Evolutionary conservation across 1,140 invertebrate genomes (phyloP).

Genomic region (Trypoxylus dichotomus): DNA sequence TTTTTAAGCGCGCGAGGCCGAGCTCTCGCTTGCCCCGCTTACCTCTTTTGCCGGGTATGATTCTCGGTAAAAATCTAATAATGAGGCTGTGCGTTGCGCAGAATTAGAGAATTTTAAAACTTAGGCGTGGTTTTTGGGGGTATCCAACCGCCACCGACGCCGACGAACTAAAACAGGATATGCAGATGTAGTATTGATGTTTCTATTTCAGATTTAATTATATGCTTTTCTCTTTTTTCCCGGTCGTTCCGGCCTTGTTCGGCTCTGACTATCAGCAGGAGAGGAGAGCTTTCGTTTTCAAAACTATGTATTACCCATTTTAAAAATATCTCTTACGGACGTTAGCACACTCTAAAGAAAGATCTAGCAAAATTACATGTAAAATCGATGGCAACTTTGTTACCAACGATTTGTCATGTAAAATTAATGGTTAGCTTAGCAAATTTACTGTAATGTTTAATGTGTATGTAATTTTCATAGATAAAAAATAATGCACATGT

Average conservation of each 20-base stretch:
- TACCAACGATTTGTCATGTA: too few species aligned
- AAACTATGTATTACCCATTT: conserved; percentile 33
- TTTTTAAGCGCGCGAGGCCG: conserved; percentile 28
- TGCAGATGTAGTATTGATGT: conserved; percentile 50
- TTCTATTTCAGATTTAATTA: conserved; percentile 52
- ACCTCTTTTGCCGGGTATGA: conserved; percentile 33
- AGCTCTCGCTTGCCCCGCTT: not conserved
- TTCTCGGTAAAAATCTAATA: conserved; percentile 47
- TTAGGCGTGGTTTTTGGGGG: conserved; percentile 44
- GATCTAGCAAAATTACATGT: too few species aligned
- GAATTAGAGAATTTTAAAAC: conserved; percentile 46
- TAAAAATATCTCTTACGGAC: conserved; percentile 29
- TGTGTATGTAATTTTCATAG: too few species aligned
- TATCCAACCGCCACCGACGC: conserved; percentile 9
- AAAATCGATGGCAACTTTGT: too few species aligned
- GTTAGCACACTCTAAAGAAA: not conserved
- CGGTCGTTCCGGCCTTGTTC: conserved; percentile 37
- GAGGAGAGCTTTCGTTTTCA: conserved; percentile 32
- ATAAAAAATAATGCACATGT: too few species aligned
- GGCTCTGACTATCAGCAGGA: conserved; percentile 4
- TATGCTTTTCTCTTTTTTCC: conserved; percentile 45
- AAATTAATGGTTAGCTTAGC: too few species aligned
- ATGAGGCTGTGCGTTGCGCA: conserved; percentile 40
- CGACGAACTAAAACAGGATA: conserved; percentile 43
- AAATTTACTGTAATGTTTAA: too few species aligned